phyloP scores from a whole-genome alignment of 2,113 vertebrate genomes.

The Boleophthalmus pectinirostris region DNA sequence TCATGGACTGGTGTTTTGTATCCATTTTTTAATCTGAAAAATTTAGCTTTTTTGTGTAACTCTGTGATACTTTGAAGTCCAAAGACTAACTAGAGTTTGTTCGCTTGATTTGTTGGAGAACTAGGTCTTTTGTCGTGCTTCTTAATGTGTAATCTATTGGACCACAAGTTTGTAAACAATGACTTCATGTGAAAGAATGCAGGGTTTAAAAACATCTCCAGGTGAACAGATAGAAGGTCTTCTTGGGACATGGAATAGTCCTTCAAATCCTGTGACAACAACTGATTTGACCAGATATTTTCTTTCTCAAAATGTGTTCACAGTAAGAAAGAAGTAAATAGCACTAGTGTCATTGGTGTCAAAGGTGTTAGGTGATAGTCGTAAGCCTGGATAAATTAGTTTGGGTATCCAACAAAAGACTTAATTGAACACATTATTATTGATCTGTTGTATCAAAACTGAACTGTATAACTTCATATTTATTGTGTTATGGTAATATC shows the following conservation, averaged over 20 bases:
- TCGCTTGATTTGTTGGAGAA: neutral
- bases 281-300: neutral
- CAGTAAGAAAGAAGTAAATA: neutral
- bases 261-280: neutral
- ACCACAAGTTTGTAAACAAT: neutral
- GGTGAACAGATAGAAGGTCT: neutral
- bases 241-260: neutral
- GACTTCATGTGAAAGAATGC: neutral
- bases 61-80: neutral
- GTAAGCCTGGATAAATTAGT: neutral
- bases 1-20: neutral
- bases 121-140: neutral
- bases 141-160: neutral
- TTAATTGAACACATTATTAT: neutral
- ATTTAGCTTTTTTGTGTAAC: neutral
- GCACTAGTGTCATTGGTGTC: neutral
- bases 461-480: too few species aligned
- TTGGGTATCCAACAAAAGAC: neutral
- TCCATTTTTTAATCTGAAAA: neutral
- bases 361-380: neutral
- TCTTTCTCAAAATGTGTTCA: neutral
- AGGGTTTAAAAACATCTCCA: neutral
- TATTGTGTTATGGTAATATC: too few species aligned
- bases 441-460: too few species aligned
- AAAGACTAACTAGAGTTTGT: neutral